Conservation (phyloP, 1,140 invertebrate genomes). For the Bombus terrestris region DNA sequence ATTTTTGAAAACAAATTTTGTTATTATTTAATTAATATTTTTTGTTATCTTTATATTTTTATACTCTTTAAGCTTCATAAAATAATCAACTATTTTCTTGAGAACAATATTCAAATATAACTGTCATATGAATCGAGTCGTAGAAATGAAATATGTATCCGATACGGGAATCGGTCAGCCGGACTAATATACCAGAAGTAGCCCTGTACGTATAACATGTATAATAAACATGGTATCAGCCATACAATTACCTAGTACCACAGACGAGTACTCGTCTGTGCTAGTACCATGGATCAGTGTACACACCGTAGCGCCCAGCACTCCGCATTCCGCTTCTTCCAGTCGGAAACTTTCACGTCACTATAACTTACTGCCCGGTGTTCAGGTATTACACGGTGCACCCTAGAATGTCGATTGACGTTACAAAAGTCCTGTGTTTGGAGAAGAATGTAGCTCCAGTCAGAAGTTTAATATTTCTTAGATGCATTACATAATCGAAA, state of each 20-base stretch:
- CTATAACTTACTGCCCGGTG: constrained; percentile 40
- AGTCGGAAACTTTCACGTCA: constrained; percentile 68
- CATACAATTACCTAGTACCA: constrained; percentile 53
- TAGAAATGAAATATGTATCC: neutral
- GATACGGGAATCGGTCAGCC: neutral
- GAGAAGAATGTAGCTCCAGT: constrained; percentile 14
- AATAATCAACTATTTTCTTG: neutral
- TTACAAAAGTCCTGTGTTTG: constrained; percentile 49
- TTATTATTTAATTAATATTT: neutral
- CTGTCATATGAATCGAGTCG: neutral
- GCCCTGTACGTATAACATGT: neutral
- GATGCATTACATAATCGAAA: constrained; percentile 8
- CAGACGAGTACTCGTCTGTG: no score
- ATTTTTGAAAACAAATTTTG: neutral
- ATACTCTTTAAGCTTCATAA: neutral
- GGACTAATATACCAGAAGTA: neutral
- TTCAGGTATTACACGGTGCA: constrained; percentile 59
- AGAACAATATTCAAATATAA: neutral
- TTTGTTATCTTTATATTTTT: neutral
- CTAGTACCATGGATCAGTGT: constrained; percentile 55
- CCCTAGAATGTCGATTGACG: constrained; percentile 58
- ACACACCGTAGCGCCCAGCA: constrained; percentile 44
- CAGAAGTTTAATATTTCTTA: constrained; percentile 19
- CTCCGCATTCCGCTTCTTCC: constrained; percentile 67
- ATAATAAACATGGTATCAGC: constrained; percentile 12